These are phyloP conservation scores for Leptopilina myrica DNA, from an alignment of 2,888 invertebrate genomes.

Conservation along the genomic window DNA sequence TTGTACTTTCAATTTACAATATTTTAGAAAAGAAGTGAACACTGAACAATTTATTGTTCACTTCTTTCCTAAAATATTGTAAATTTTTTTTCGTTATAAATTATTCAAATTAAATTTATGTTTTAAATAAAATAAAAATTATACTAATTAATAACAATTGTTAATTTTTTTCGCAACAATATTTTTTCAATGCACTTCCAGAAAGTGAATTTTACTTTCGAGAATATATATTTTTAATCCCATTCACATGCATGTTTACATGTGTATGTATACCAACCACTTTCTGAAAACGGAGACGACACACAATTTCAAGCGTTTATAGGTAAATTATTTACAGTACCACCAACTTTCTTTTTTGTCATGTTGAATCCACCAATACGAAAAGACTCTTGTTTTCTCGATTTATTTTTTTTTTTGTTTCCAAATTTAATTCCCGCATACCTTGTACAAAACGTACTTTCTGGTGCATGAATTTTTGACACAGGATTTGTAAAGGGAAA, in stretches of 20 bases:
- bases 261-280: neutral
- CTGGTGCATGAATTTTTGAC: neutral
- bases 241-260: neutral
- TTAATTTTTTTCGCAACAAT: too few species aligned
- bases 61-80: too few species aligned
- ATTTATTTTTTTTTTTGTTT: conserved; percentile 7
- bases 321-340: conserved; percentile 34
- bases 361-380: neutral
- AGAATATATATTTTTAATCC: neutral
- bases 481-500: neutral
- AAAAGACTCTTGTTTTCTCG: conserved; percentile 7
- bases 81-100: too few species aligned
- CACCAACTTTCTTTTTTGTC: neutral
- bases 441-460: neutral
- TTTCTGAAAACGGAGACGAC: conserved; percentile 21
- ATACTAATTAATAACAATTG: too few species aligned
- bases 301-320: conserved; percentile 33
- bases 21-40: too few species aligned
- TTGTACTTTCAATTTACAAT: too few species aligned
- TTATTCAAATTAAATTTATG: too few species aligned
- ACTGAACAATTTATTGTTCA: too few species aligned
- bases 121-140: too few species aligned
- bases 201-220: neutral
- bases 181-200: neutral
- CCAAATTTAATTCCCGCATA: neutral